phyloP scores from a whole-genome alignment of 2,888 invertebrate species.

The Dolomedes plantarius region DNA sequence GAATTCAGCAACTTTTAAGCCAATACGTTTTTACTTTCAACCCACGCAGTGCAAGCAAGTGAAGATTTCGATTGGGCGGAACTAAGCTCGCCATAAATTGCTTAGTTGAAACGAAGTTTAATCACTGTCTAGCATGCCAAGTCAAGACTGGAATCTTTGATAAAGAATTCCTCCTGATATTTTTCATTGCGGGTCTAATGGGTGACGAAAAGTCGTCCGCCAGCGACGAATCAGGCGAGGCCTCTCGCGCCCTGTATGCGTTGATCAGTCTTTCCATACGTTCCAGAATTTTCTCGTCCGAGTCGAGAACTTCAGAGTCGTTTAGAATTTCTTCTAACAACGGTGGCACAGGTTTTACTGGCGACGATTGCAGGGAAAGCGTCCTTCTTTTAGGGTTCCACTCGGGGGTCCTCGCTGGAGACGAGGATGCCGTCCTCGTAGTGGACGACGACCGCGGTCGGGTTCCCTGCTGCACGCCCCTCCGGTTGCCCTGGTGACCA shows the following conservation, averaged over 20 bases:
- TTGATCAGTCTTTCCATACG: constrained; percentile 67
- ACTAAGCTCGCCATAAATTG: neutral
- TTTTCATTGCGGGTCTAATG: constrained; percentile 30
- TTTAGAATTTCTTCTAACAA: constrained; percentile 65
- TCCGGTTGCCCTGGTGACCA: neutral
- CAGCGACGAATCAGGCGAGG: constrained; percentile 38
- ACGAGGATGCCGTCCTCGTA: constrained; percentile 48
- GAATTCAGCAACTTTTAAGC: neutral
- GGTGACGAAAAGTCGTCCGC: constrained; percentile 42
- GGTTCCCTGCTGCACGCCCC: neutral
- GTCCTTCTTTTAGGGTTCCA: constrained; percentile 55
- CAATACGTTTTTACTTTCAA: neutral
- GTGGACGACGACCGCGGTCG: constrained; percentile 53
- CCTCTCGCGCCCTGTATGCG: constrained; percentile 53
- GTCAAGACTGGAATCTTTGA: constrained; percentile 60
- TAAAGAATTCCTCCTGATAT: constrained; percentile 48
- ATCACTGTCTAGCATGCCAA: constrained; percentile 50
- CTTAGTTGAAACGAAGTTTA: neutral
- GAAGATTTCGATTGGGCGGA: constrained; percentile 18
- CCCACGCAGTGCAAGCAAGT: neutral
- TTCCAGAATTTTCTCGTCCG: constrained; percentile 61
- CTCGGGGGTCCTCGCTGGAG: constrained; percentile 54
- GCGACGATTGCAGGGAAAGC: constrained; percentile 52
- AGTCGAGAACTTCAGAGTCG: constrained; percentile 63
- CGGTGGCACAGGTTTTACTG: constrained; percentile 64